A percentile compares a stretch with the other conserved stretches of the same genome.
Conservation (phyloP, 2,797 vertebrate species). For the Acridotheres tristis region DNA sequence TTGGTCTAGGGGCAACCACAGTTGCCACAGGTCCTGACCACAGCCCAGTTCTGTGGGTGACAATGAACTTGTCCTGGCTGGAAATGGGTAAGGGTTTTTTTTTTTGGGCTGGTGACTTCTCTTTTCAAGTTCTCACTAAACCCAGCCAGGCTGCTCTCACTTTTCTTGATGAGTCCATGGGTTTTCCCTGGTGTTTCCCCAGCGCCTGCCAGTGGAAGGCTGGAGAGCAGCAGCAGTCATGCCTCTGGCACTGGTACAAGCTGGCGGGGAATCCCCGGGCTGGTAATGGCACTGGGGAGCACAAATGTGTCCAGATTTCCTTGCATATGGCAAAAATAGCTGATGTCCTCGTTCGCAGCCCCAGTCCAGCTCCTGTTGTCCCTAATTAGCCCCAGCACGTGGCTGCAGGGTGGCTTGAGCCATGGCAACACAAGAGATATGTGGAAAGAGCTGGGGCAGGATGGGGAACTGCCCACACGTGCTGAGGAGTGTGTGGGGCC, state of each 20-base stretch:
- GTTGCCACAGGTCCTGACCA: neutral
- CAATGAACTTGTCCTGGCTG: neutral
- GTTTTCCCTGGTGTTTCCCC: neutral
- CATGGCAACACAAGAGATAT: neutral
- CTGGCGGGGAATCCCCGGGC: neutral
- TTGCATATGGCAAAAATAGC: accelerated
- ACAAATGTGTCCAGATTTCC: accelerated
- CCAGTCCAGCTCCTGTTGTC: accelerated
- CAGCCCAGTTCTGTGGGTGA: neutral
- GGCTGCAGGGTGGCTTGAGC: neutral
- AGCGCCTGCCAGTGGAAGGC: neutral
- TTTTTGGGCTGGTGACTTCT: neutral
- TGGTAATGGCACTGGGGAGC: accelerated
- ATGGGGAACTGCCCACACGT: neutral
- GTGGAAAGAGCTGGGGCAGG: neutral
- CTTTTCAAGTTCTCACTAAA: neutral
- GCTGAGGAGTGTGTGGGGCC: neutral
- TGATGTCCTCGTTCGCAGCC: accelerated
- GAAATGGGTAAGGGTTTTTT: neutral
- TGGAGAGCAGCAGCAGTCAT: neutral
- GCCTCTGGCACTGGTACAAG: neutral
- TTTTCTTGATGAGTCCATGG: neutral
- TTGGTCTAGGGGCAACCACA: neutral
- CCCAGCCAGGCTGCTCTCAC: neutral
- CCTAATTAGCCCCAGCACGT: accelerated